Conservation (phyloP, 2,797 vertebrate genomes). For the Pangasius krempfi region DNA sequence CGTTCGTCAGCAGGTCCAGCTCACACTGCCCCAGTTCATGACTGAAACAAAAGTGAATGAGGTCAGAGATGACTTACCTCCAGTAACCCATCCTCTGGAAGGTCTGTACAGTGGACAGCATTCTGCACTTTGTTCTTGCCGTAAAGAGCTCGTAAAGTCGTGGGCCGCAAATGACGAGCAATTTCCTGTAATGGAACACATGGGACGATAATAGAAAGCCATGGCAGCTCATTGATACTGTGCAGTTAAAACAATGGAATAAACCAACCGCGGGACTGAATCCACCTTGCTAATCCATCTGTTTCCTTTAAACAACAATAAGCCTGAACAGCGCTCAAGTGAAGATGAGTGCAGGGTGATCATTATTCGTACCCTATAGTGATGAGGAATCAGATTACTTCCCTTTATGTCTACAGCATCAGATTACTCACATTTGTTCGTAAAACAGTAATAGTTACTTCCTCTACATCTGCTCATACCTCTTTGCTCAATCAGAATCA, state of each 20-base stretch:
- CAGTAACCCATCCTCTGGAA: slow-evolving; percentile 86
- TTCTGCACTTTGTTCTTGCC: slow-evolving; percentile 90
- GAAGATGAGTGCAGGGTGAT: slow-evolving; percentile 22
- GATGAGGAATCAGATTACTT: slow-evolving; percentile 27
- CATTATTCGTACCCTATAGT: neutral
- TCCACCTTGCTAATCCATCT: neutral
- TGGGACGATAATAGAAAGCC: neutral
- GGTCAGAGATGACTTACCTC: slow-evolving; percentile 80
- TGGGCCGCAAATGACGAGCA: slow-evolving; percentile 83
- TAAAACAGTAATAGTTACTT: slow-evolving; percentile 8
- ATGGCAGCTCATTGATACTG: slow-evolving; percentile 15
- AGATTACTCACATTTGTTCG: slow-evolving; percentile 28
- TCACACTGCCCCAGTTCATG: slow-evolving; percentile 42
- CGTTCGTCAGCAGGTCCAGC: slow-evolving; percentile 38
- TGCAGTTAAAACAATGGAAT: slow-evolving; percentile 33
- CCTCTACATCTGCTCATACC: slow-evolving; percentile 15
- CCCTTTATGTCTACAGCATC: slow-evolving; percentile 31
- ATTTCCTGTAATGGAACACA: slow-evolving; percentile 78
- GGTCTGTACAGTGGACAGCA: slow-evolving; percentile 90
- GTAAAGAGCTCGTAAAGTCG: slow-evolving; percentile 84
- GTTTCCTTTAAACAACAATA: neutral
- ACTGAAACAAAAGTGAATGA: slow-evolving; percentile 37
- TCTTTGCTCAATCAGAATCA: slow-evolving; percentile 5
- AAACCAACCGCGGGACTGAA: neutral
- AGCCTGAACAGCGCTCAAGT: neutral